Evolutionary conservation across 2,888 invertebrate species (phyloP).

Genomic region (Tetanocera ferruginea): DNA sequence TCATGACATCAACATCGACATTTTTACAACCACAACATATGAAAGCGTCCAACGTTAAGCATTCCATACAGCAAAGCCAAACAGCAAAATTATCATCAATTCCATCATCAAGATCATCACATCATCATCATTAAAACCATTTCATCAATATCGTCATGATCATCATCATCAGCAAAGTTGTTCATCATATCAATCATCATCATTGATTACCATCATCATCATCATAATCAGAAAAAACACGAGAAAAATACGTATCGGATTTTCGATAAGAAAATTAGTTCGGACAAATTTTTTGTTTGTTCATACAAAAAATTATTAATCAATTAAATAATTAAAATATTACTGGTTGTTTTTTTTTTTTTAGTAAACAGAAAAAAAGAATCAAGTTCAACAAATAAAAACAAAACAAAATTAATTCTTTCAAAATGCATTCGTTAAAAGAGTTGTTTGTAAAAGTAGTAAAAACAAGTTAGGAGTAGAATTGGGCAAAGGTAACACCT

Average conservation of each 20-base stretch:
- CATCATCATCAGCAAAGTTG: slow-evolving; percentile 62
- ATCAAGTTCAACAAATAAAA: slow-evolving; percentile 42
- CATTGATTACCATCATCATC: slow-evolving; percentile 69
- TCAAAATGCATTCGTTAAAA: slow-evolving; percentile 43
- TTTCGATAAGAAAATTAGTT: slow-evolving; percentile 72
- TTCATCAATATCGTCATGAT: slow-evolving; percentile 61
- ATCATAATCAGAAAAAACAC: slow-evolving; percentile 71
- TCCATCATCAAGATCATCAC: slow-evolving; percentile 56
- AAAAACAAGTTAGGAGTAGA: neutral
- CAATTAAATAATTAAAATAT: slow-evolving; percentile 40
- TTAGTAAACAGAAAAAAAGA: slow-evolving; percentile 40
- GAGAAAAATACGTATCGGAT: slow-evolving; percentile 72
- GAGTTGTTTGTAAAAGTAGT: slow-evolving; percentile 16
- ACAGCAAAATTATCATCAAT: slow-evolving; percentile 48
- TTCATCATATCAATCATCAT: slow-evolving; percentile 67
- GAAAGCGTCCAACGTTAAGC: slow-evolving; percentile 60
- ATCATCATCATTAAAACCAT: slow-evolving; percentile 55
- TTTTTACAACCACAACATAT: slow-evolving; percentile 70
- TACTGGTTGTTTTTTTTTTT: slow-evolving; percentile 29
- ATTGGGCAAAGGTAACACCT: neutral
- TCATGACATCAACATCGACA: slow-evolving; percentile 66
- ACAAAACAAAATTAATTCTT: slow-evolving; percentile 38
- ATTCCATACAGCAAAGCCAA: slow-evolving; percentile 38
- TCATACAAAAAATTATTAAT: slow-evolving; percentile 59
- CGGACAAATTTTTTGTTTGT: slow-evolving; percentile 69